phyloP scores from a whole-genome alignment of 1,140 invertebrate genomes.

The Nasonia vitripennis region DNA sequence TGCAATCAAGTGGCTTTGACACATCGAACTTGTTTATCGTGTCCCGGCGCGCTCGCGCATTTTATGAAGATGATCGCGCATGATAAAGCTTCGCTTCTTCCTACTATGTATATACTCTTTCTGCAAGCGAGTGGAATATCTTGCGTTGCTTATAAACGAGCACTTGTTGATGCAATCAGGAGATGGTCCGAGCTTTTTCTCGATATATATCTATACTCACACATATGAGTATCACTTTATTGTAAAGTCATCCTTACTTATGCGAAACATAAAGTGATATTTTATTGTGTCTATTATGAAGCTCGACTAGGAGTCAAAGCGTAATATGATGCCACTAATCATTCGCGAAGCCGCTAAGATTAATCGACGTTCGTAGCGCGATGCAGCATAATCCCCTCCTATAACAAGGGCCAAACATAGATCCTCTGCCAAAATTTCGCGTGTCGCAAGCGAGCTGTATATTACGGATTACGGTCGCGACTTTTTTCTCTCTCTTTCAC shows the following conservation, averaged over 20 bases:
- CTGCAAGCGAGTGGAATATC: too few species aligned
- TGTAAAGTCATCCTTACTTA: too few species aligned
- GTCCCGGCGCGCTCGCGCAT: background rate
- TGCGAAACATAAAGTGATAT: too few species aligned
- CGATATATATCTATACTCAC: too few species aligned
- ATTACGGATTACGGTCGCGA: background rate
- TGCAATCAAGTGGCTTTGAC: slow-evolving; percentile 4
- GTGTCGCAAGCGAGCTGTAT: background rate
- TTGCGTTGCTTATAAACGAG: too few species aligned
- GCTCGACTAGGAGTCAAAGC: background rate
- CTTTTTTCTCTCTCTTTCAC: background rate
- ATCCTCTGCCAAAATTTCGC: background rate
- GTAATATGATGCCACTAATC: too few species aligned
- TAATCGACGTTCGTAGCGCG: background rate
- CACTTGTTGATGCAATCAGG: too few species aligned
- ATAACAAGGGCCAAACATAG: background rate
- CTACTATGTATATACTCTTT: too few species aligned
- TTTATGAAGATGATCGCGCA: background rate
- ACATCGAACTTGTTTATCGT: background rate
- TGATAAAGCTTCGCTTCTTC: background rate
- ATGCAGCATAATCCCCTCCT: background rate
- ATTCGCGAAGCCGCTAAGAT: background rate
- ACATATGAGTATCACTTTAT: too few species aligned
- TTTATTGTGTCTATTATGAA: background rate
- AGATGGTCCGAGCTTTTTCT: too few species aligned